Base-by-base conservation (phyloP, 2,797 vertebrate genomes). In the Parauchenoglanis punctatus region DNA sequence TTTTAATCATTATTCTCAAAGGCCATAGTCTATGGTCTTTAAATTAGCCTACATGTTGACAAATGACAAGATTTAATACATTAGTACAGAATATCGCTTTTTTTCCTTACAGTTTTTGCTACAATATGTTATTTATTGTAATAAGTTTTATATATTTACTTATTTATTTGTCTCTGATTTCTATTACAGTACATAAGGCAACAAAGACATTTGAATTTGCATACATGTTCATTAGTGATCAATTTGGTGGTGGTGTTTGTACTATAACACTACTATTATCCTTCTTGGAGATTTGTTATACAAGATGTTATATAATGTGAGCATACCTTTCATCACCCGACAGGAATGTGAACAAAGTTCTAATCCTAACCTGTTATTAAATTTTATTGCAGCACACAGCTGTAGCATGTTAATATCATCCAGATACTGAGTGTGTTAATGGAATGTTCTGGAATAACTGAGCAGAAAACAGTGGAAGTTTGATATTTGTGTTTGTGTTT, bases 391-490 rank as follows among this genome's bases (percentile, higher is more conserved):
- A 2, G 20, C 20, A 40, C 78, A 61, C 4, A 13, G n/a, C 49
- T 77, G 75, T 52, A 52, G 73, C 56, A 23, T 80, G 77, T 59
- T 80, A 80, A 40, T 80, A 40, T 80, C 56, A 7, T 81, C 35
- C 40, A 81, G 77, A 46, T 63, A 44, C 56, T 8, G 20, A 44
- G 56, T 59, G 77, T 35, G 54, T 58, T 20, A 3, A 8, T 17
- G 10, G 54, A 40, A 58, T 31, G 10, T 49, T 49, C 8, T 78
- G 76, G 54, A 31, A 31, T 58, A 4, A 56, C 2, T 52, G 44
- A 40, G 23, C 73, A 76, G 44, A 75, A 75, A 75, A 49, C 46
- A 15, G 25, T 52, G 23, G 10, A 13, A n/a, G 44, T 44, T 73
- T 35, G 35, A 46, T 15, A 52, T 76, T 28, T 56, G 15, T 78